Evolutionary conservation across 2,888 invertebrate species (phyloP), one percentile per base, ranked within the genome.

Genomic region (Nemotelus nigrinus): DNA sequence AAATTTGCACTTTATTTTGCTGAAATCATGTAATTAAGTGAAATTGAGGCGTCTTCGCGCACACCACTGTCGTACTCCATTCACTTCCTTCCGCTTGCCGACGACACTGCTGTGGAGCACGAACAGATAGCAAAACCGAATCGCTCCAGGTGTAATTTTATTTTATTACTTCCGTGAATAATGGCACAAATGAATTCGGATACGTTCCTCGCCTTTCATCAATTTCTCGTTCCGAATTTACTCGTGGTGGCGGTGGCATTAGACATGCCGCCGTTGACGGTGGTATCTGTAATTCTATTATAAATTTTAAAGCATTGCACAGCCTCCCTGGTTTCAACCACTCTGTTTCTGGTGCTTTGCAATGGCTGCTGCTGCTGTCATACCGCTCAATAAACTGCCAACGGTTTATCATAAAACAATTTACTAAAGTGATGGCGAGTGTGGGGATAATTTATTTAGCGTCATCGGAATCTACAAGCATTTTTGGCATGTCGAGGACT

Each of bases 141-240:
- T 60, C 60, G 60, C 74, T 74, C 48, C 48, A 74, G 74, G 74
- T 74, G 74, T 74, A 74, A 74, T 74, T 74, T 60, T 60, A 60
- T 74, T 74, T 58, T 58, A 72, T 72, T 72, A 72, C 74, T 44
- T 48, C 48, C 48, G 60, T 48, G 74, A 60, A 63, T 74, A 74
- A 74, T 60, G 74, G 74, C 74, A 45, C 47, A 74, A 63, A 74
- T 74, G 74, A 74, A 60, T 74, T 74, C 53, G 60, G 60, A 57
- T 39, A 47, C 60, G 50, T 74, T 63, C 50, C 25, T 25, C 25
- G 25, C 25, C 44, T 60, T 48, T 47, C 70, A 70, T 70, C 70
- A 70, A 70, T 53, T 55, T 53, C 55, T 70, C 53, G 3, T 10
- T 8, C 39, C 41, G 43, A 70, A 70, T 55, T 70, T 65, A n/a